Conservation (phyloP, 2,113 vertebrate genomes). For the Lampris incognitus region DNA sequence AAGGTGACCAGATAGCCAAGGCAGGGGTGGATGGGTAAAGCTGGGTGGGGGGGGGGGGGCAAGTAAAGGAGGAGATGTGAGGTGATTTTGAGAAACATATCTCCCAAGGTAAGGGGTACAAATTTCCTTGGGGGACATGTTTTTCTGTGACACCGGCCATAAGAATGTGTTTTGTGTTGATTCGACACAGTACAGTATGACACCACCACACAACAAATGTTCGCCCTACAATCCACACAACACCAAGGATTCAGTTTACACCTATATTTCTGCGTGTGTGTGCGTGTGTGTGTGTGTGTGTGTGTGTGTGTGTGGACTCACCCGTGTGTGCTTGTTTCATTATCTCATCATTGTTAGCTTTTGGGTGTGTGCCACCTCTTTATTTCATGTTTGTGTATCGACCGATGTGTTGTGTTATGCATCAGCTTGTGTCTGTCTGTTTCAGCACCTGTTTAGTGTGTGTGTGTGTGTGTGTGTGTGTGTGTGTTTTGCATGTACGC, state of each 20-base stretch:
- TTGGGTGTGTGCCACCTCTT: not conserved
- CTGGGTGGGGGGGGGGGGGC: slow-evolving; percentile 35
- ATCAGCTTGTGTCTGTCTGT: slow-evolving; percentile 8
- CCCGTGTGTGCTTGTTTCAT: slow-evolving; percentile 1
- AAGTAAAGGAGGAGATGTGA: not conserved
- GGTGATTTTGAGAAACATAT: slow-evolving; percentile 27
- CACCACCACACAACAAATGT: slow-evolving; percentile 63
- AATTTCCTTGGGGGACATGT: slow-evolving; percentile 41
- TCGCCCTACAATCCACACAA: slow-evolving; percentile 55
- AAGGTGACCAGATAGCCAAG: slow-evolving; percentile 3
- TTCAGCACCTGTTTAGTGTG: slow-evolving; percentile 8
- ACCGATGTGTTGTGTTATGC: slow-evolving; percentile 10
- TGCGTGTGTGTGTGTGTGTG: slow-evolving; percentile 2
- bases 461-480: slow-evolving; percentile 8
- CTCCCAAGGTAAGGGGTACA: slow-evolving; percentile 45
- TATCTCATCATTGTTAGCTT: not conserved
- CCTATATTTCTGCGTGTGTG: slow-evolving; percentile 43
- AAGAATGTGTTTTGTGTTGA: slow-evolving; percentile 53
- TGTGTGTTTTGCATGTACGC: not conserved
- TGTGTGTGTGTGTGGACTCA: not conserved
- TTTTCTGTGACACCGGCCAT: slow-evolving; percentile 62
- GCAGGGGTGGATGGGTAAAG: slow-evolving; percentile 22
- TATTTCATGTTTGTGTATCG: not conserved
- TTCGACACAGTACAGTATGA: slow-evolving; percentile 74
- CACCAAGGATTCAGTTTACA: slow-evolving; percentile 69